These are phyloP conservation scores for Thomomys bottae DNA, from an alignment of 2,113 vertebrate species.

Conservation along the genomic window DNA sequence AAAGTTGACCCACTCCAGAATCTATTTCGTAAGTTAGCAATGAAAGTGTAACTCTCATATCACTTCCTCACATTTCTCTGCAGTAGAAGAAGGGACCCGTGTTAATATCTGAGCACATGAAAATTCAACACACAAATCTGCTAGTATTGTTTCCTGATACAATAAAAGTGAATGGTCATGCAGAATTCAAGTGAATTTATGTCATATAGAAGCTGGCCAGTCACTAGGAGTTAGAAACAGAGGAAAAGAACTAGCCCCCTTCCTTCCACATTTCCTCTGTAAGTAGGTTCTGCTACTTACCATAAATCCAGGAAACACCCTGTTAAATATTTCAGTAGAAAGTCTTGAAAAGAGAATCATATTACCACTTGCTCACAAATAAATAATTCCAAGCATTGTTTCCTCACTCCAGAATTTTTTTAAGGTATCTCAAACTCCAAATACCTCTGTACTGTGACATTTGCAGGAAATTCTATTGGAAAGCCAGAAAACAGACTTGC, in stretches of 20 bases:
- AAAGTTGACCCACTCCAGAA: not conserved
- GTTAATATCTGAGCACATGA: not conserved
- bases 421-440: not conserved
- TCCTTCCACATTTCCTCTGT: not conserved
- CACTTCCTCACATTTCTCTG: not conserved
- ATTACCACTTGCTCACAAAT: not conserved
- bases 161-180: slow-evolving; percentile 38
- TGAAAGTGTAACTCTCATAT: not conserved
- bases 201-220: not conserved
- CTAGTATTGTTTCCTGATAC: not conserved
- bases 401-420: not conserved
- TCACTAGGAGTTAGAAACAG: not conserved
- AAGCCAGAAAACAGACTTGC: not conserved
- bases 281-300: not conserved
- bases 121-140: not conserved
- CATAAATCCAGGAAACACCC: not conserved
- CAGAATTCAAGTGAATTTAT: slow-evolving; percentile 22
- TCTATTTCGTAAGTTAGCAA: not conserved
- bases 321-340: slow-evolving; percentile 45
- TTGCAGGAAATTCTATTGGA: not conserved
- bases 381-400: not conserved
- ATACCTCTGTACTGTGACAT: not conserved
- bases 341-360: slow-evolving; percentile 31
- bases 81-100: no score
- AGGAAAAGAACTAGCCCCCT: not conserved